Evolutionary conservation across 2,797 vertebrate species (phyloP).

Genomic region (Distichodus sexfasciatus): DNA sequence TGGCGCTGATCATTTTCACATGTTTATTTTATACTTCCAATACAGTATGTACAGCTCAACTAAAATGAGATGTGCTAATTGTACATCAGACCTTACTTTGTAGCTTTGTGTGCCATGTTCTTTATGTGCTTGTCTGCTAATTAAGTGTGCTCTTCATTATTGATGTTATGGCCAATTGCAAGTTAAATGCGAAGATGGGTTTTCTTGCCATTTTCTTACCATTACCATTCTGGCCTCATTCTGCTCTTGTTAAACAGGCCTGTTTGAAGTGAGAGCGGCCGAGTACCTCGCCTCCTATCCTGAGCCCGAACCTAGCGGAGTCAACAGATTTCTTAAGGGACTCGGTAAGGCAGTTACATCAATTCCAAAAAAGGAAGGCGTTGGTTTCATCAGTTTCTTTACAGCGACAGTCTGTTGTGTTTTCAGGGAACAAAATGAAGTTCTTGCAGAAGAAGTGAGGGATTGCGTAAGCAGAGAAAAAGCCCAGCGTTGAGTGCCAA

Average conservation of each 20-base stretch:
- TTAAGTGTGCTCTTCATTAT: too few species aligned
- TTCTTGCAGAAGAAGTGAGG: conserved; percentile 78
- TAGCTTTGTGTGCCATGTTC: too few species aligned
- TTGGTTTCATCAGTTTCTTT: not conserved
- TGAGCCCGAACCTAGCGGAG: conserved; percentile 82
- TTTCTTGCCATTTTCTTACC: too few species aligned
- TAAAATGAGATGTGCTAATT: too few species aligned
- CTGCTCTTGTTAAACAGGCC: conserved; percentile 71
- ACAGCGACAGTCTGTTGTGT: conserved; percentile 6
- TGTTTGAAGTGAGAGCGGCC: conserved; percentile 88
- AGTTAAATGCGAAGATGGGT: too few species aligned
- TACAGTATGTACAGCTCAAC: too few species aligned
- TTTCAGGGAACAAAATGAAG: conserved; percentile 78
- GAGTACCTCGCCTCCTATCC: conserved; percentile 86
- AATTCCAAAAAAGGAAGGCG: conserved; percentile 14
- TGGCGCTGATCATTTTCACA: too few species aligned
- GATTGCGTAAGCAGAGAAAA: conserved; percentile 9
- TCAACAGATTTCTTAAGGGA: conserved; percentile 92
- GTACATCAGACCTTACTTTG: too few species aligned
- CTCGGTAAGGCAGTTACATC: conserved; percentile 77
- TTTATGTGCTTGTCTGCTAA: too few species aligned
- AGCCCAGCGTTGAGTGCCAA: not conserved
- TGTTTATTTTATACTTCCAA: too few species aligned
- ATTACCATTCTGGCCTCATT: not conserved
- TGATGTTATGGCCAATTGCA: too few species aligned